phyloP scores from a whole-genome alignment of 1,140 invertebrate genomes.

The Drosophila jambulina region DNA sequence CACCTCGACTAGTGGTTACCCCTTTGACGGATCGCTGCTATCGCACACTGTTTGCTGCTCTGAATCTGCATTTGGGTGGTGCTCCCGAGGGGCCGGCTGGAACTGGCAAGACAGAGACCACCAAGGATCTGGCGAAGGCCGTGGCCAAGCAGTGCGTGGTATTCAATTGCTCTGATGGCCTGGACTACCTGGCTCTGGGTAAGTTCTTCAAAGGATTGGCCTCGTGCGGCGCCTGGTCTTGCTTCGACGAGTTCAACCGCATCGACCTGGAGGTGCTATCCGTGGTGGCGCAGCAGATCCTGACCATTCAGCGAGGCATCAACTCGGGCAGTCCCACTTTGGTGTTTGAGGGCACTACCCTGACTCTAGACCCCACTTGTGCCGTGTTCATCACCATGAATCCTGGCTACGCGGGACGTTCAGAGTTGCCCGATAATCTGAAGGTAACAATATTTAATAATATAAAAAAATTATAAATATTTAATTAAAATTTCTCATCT shows the following conservation, averaged over 20 bases:
- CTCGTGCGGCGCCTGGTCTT: constrained; percentile 98
- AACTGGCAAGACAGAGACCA: constrained; percentile 98
- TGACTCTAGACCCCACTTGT: constrained; percentile 95
- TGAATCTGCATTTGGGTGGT: constrained; percentile 94
- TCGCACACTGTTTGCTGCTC: constrained; percentile 95
- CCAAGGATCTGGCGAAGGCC: constrained; percentile 98
- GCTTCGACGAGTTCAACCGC: constrained; percentile 98
- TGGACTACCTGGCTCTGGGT: constrained; percentile 96
- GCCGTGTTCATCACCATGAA: constrained; percentile 99
- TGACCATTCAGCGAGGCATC: constrained; percentile 92
- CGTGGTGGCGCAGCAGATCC: constrained; percentile 96
- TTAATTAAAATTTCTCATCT: constrained; percentile 1
- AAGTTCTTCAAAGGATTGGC: constrained; percentile 99
- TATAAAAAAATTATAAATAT: not conserved
- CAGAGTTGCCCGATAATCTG: constrained; percentile 97
- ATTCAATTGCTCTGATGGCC: constrained; percentile 97
- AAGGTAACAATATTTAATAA: constrained; percentile 87
- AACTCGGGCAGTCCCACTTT: constrained; percentile 90
- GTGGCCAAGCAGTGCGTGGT: constrained; percentile 98
- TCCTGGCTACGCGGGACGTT: constrained; percentile 96
- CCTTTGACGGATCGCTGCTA: constrained; percentile 97
- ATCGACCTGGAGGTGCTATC: constrained; percentile 95
- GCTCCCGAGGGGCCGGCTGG: constrained; percentile 98
- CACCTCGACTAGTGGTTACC: constrained; percentile 94
- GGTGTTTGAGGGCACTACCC: constrained; percentile 95